These are phyloP conservation scores for Upupa epops DNA, from an alignment of 2,113 vertebrate genomes.

Conservation along the genomic window DNA sequence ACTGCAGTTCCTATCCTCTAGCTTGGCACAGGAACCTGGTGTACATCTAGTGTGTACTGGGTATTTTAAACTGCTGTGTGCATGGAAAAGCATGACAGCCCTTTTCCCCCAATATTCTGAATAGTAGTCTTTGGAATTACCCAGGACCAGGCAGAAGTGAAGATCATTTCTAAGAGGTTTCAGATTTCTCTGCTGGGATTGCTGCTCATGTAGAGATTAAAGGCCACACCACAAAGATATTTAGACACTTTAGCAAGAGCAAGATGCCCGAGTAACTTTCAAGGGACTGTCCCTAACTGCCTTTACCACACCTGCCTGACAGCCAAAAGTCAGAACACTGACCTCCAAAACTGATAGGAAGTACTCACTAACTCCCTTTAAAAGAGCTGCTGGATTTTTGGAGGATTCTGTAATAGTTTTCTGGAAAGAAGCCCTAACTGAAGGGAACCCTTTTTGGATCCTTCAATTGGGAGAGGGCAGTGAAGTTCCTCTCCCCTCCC, in stretches of 20 bases:
- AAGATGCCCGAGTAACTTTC: neutral
- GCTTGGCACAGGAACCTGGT: neutral
- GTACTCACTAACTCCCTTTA: neutral
- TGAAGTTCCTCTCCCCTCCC: fast-evolving
- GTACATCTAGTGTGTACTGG: neutral
- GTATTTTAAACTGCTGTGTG: slow-evolving; percentile 30
- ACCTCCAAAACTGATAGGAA: neutral
- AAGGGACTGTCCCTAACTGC: neutral
- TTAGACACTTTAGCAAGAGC: neutral
- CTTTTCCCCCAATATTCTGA: slow-evolving; percentile 52
- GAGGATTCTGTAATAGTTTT: neutral
- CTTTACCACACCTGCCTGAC: neutral
- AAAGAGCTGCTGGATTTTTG: neutral
- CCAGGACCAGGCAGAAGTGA: slow-evolving; percentile 64
- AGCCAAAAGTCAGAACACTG: neutral
- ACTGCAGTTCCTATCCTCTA: slow-evolving; percentile 45
- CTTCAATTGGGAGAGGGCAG: neutral
- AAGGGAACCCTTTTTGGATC: neutral
- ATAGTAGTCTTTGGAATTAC: slow-evolving; percentile 71
- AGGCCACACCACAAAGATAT: slow-evolving; percentile 23
- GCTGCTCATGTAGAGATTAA: slow-evolving; percentile 52
- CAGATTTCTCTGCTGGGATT: slow-evolving; percentile 42
- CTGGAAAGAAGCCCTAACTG: neutral
- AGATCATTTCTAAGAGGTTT: slow-evolving; percentile 53
- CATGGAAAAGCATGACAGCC: slow-evolving; percentile 4